Base-by-base conservation (phyloP, 2,113 vertebrate species). In the Esox niger region DNA sequence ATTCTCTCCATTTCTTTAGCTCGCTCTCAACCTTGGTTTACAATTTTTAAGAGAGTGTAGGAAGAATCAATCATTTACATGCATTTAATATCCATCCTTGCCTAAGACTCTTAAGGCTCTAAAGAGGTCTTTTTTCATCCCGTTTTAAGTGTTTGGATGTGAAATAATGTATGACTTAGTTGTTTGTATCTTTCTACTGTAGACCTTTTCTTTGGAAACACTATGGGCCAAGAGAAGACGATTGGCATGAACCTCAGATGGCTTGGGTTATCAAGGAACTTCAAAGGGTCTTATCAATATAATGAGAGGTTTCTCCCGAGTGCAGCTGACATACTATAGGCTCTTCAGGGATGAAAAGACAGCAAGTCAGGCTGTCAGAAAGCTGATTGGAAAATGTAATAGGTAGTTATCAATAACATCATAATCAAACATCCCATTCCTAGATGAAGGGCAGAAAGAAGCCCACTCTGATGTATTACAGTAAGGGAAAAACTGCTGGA, bases 161-260 rank as follows among this genome's bases (percentile, higher is more conserved):
- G 1, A 80, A 86, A 84, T 86, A 84, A 86, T 84, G 76, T 75
- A 85, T 83, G 81, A 84, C 66, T 76, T 76, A 59, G 7, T 76
- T 15, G 11, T 6, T n/a, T n/a, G n/a, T 5, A 11, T 11, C 11
- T n/a, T n/a, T n/a, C n/a, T n/a, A n/a, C n/a, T n/a, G n/a, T n/a
- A n/a, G n/a, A n/a, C n/a, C 35, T 38, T 38, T 38, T 11, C 35
- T n/a, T n/a, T 38, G n/a, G n/a, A n/a, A n/a, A n/a, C 35, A 38
- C 11, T 11, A 11, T 38, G 11, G 11, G 35, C 11, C 35, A 11
- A 38, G 11, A n/a, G 52, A 1, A 63, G 35, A 47, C 58, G 62
- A 79, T 77, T 82, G 82, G 82, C 77, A 70, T 46, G 54, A 75
- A 77, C 62, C 82, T 75, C 76, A 79, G 83, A 71, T 83, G 74